Percentiles rank a stretch among this genome's conserved stretches.
Conservation (phyloP, 2,797 vertebrate genomes). For the Tympanoctomys barrerae region DNA sequence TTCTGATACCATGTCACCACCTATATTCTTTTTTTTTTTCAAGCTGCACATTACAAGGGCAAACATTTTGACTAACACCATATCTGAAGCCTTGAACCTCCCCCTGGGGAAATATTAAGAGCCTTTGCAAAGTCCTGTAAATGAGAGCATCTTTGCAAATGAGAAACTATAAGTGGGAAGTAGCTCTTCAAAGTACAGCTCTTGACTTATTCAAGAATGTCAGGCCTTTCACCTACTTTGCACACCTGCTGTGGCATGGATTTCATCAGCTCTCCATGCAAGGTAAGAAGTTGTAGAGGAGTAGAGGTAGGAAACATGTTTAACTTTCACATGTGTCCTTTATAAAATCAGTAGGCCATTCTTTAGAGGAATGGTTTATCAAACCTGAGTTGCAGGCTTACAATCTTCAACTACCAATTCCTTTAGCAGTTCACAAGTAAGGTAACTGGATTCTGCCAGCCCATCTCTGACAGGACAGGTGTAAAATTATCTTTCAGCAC, state of each 20-base stretch:
- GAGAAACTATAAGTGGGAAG: constrained; percentile 69
- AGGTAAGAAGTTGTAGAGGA: not conserved
- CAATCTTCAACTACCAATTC: constrained; percentile 17
- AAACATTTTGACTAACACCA: constrained; percentile 66
- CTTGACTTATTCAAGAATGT: constrained; percentile 55
- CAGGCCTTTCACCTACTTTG: constrained; percentile 52
- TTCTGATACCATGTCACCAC: not conserved
- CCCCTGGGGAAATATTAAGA: constrained; percentile 58
- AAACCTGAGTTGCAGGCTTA: not conserved
- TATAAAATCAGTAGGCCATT: constrained; percentile 42
- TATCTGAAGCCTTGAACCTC: constrained; percentile 53
- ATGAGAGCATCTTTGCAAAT: constrained; percentile 71
- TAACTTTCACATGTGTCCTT: not conserved
- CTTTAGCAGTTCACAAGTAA: constrained; percentile 17
- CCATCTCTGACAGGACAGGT: not conserved
- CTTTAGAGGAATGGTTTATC: not conserved
- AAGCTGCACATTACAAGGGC: not conserved
- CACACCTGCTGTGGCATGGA: constrained; percentile 35
- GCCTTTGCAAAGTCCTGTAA: constrained; percentile 67
- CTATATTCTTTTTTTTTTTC: constrained; percentile 63
- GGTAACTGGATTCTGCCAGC: not conserved
- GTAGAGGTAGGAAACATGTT: not conserved
- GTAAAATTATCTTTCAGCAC: not conserved
- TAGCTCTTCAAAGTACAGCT: constrained; percentile 67
- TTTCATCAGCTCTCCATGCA: constrained; percentile 42